Evolutionary conservation across 2,888 invertebrate genomes (phyloP), one percentile per base, ranked within the genome.

Genomic region (Oscheius sp.): DNA sequence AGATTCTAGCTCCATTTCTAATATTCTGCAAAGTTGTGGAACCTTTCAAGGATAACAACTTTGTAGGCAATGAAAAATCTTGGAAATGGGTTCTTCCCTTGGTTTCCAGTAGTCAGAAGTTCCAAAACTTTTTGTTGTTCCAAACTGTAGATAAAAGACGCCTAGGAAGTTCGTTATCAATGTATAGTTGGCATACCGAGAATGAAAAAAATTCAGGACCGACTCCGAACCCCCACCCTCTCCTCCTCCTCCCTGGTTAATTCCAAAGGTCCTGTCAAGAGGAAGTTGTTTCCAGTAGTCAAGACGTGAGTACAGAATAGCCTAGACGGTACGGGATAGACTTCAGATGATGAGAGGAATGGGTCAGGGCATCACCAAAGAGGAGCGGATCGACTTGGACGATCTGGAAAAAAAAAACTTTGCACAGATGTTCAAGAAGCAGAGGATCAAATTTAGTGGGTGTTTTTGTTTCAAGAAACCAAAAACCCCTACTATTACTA

Each of bases 391-490:
- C 35, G 97, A 98, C 90, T 92, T 99, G 80, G 97, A 97, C 90
- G 98, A 98, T 90, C 92, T 99, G 79, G 98, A 98, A 90, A n/a
- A n/a, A n/a, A n/a, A n/a, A n/a, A 96, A 96, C 90, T 99, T 99
- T 91, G 97, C 98, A 73, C 97, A 97, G 90, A 96, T 95, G 35
- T 99, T 99, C 91, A 98, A 98, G 90, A 96, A 97, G 90, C 92
- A 97, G 80, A 92, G 98, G 86, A 98, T 99, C 89, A 98, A 98
- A 91, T 92, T 98, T 85, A 98, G 94, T 94, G 32, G 59, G 77
- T 77, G 33, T 35, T 32, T 53, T 1, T 62, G 53, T 35, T 57
- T 2, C 21, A 29, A 21, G 21, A 21, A 21, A n/a, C n/a, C n/a
- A n/a, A n/a, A n/a, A n/a, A n/a, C n/a, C n/a, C n/a, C n/a, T n/a